These are phyloP conservation scores for Syngnathus rostellatus DNA, from an alignment of 2,797 vertebrate genomes.

Conservation along the genomic window DNA sequence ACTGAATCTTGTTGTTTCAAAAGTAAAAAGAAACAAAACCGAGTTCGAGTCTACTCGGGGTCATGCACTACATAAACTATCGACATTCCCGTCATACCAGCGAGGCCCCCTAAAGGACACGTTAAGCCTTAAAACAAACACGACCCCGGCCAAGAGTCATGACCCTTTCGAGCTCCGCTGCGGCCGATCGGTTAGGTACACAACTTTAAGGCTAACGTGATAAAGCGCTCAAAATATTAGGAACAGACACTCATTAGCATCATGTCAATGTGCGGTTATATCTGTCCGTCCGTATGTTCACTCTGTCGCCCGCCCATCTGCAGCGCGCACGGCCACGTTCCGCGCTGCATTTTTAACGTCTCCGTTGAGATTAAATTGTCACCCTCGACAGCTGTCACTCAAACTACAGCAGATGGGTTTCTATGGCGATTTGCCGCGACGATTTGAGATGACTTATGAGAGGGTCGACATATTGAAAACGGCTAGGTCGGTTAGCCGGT, in stretches of 20 bases:
- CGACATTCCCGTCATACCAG: conserved; percentile 41
- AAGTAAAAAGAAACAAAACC: conserved; percentile 3
- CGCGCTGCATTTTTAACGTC: neutral
- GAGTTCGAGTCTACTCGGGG: conserved; percentile 10
- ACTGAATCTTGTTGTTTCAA: neutral
- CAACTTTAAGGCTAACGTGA: neutral
- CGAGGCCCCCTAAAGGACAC: conserved; percentile 25
- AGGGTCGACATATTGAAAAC: too few relatives aligned
- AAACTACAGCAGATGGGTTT: conserved; percentile 20
- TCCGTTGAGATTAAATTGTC: neutral
- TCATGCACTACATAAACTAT: conserved; percentile 25
- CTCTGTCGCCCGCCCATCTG: neutral
- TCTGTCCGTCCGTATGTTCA: conserved; percentile 31
- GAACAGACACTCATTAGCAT: neutral
- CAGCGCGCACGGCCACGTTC: neutral
- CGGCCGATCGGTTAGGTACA: neutral
- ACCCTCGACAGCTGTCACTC: conserved; percentile 32
- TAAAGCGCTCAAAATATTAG: conserved; percentile 1
- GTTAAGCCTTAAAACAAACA: conserved; percentile 25
- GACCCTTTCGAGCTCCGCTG: neutral
- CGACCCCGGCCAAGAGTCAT: conserved; percentile 16
- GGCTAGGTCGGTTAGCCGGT: neutral
- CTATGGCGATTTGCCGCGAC: conserved; percentile 15
- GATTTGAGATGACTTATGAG: neutral
- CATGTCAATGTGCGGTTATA: conserved; percentile 10